Evolutionary conservation across 2,113 vertebrate species (phyloP), one percentile per base, ranked within the genome.

Genomic region (Patagioenas fasciata): DNA sequence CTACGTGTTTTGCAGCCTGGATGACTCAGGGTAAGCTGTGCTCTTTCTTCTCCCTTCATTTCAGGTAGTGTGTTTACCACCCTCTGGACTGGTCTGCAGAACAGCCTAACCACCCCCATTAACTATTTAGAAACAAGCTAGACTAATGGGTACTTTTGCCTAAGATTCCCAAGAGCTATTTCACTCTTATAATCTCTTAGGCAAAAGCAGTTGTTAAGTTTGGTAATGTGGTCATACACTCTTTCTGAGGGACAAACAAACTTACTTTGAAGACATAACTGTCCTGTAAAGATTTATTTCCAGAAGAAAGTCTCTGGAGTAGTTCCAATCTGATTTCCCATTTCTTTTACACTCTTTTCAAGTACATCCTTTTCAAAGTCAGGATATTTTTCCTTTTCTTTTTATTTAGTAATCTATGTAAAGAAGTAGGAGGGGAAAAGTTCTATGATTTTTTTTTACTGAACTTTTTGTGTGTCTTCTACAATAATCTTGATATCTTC

Each of bases 31-130:
- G 19, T 48, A 48, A 88, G 24, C 57, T 34, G 47, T 65, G 44
- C 36, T 91, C 16, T 81, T 93, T 80, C 73, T 80, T 57, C 80
- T 88, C 56, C 66, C 85, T 95, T 85, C 50, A 81, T 88, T 95
- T 79, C 67, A 91, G 71, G 48, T 72, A 25, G 44, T 58, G 40
- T 71, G 74, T 79, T 93, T 70, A 88, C 64, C 53, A 60, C 24
- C 23, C 67, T 54, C 72, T 38, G 60, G n/a, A 36, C 56, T 17
- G n/a, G 26, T 34, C 70, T 93, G 60, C 48, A 70, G 66, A 86
- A 57, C 36, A 90, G 48, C 87, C 42, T 74, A 51, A 48, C 14
- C 60, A 81, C 83, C 70, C 34, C 38, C 60, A 53, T 53, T 44
- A 81, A 86, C 38, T 80, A 7, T 53, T 93, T 60, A 83, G 75